Evolutionary conservation across 1,140 invertebrate species (phyloP).

Genomic region (Drosophila virilis): DNA sequence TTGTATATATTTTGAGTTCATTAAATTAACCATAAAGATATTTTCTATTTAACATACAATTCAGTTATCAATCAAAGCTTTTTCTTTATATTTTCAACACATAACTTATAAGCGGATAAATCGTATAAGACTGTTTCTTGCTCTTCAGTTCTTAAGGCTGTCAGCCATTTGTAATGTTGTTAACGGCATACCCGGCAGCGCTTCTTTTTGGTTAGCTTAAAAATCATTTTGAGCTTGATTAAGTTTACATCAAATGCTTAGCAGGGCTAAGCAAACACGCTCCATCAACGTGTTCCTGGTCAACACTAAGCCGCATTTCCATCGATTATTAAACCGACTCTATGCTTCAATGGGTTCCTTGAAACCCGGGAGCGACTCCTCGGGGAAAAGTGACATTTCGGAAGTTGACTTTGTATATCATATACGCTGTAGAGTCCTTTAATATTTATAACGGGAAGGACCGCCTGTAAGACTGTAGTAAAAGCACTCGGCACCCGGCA

Average conservation of each 20-base stretch:
- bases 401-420: constrained; percentile 11
- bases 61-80: not conserved
- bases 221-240: constrained; percentile 39
- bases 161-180: constrained; percentile 14
- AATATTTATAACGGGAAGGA: constrained; percentile 50
- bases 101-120: not conserved
- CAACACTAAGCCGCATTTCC: constrained; percentile 5
- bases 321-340: constrained; percentile 39
- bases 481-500: constrained; percentile 33
- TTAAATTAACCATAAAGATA: not conserved
- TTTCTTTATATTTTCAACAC: not conserved
- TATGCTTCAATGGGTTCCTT: constrained; percentile 27
- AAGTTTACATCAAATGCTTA: constrained; percentile 31
- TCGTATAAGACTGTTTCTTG: not conserved
- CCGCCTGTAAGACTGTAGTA: constrained; percentile 15
- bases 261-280: constrained; percentile 14
- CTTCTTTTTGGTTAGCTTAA: constrained; percentile 33
- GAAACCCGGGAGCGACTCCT: not conserved
- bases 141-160: not conserved
- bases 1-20: not conserved
- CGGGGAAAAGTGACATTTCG: not conserved
- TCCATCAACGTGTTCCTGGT: not conserved
- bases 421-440: constrained; percentile 27
- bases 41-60: too few relatives aligned
- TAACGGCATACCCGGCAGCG: not conserved